Evolutionary conservation across 2,888 invertebrate species (phyloP), one percentile per base, ranked within the genome.

Genomic region (Pseudococcus longispinus): DNA sequence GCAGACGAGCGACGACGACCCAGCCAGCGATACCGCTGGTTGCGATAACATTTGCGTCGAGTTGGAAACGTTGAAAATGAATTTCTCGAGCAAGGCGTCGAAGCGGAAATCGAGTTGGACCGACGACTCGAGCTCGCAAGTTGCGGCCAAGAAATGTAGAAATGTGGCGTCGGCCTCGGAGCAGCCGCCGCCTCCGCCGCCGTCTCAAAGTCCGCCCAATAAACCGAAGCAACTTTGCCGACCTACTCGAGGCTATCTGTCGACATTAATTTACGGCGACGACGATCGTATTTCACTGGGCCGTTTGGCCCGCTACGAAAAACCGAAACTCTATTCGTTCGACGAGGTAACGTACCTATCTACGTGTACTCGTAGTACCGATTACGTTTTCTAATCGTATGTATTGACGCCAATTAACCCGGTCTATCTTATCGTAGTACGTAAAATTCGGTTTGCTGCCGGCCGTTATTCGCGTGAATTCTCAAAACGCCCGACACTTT

Each of bases 401-500:
- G n/a, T n/a, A n/a, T n/a, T n/a, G n/a, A n/a, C n/a, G n/a, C n/a
- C n/a, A n/a, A n/a, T n/a, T n/a, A n/a, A n/a, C n/a, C n/a, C n/a
- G n/a, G n/a, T n/a, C n/a, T n/a, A n/a, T n/a, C n/a, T n/a, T 84
- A 80, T 88, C 88, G 32, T 86, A 90, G 90, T 89, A 90, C 37
- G 83, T 88, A 15, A 83, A 89, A 74, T 88, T 88, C 80, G 89
- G 89, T 11, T 83, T 90, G 11, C 90, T 89, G 74, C 88, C 89
- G 18, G 89, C 90, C 80, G 89, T 91, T 32, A 87, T 90, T n/a
- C 88, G 89, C 32, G 88, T 92, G 42, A 90, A 90, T 46, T 89
- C 91, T 55, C 88, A 89, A 20, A 91, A 90, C 88, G 91, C 91
- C 13, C 88, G 70, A 23, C 88, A 89, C 15, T 91, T 91, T 88